Conservation (phyloP, 2,888 invertebrate genomes). For the Parnassius mnemosyne region DNA sequence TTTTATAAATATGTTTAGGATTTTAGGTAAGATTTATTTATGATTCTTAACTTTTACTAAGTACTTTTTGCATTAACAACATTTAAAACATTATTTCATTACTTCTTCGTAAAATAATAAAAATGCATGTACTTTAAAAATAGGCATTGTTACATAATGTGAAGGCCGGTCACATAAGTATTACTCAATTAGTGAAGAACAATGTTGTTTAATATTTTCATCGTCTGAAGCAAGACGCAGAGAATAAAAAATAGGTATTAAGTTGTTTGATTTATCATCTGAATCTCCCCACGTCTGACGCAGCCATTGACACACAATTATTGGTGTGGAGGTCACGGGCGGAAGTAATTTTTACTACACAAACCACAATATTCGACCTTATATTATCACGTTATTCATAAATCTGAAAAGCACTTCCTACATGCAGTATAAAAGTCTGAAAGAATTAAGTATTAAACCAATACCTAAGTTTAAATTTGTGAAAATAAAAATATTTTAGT, state of each 20-base stretch:
- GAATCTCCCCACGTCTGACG: conserved; percentile 17
- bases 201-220: conserved; percentile 15
- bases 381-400: conserved; percentile 12
- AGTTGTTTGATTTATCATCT: conserved; percentile 15
- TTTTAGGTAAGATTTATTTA: too few species aligned
- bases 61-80: too few species aligned
- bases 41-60: too few species aligned
- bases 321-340: conserved; percentile 34
- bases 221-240: conserved; percentile 4
- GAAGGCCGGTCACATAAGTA: conserved; percentile 18
- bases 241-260: conserved; percentile 6
- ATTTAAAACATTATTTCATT: background rate
- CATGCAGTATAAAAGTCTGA: background rate
- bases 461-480: too few species aligned
- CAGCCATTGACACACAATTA: conserved; percentile 34
- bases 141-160: conserved; percentile 12
- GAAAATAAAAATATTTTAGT: too few species aligned
- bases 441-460: too few species aligned
- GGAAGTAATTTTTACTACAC: conserved; percentile 32
- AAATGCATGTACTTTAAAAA: conserved; percentile 10
- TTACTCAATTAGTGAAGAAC: conserved; percentile 19
- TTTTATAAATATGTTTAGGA: too few species aligned
- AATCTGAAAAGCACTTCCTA: background rate
- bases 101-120: background rate
- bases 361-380: conserved; percentile 9